A percentile compares a stretch with the other conserved stretches of the same genome.
Evolutionary conservation across 2,113 vertebrate genomes (phyloP).

Genomic region (Catagonus wagneri): DNA sequence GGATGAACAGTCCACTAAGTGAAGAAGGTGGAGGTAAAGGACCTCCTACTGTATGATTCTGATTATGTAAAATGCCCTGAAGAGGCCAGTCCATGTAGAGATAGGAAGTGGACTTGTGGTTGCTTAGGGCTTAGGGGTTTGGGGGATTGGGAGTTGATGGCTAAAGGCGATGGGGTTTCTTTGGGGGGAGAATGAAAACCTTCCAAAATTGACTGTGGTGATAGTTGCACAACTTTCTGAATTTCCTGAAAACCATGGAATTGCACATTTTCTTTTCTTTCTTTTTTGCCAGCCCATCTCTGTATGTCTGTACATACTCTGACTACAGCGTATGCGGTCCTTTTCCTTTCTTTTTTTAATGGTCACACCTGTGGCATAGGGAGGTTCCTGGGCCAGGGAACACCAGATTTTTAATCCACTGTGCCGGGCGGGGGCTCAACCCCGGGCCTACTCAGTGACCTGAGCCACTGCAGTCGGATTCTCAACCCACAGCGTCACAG

Average conservation of each 20-base stretch:
- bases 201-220: background rate
- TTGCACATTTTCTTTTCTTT: too few species aligned
- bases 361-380: too few species aligned
- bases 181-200: background rate
- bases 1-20: background rate
- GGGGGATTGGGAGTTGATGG: background rate
- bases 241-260: background rate
- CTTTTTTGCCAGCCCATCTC: too few species aligned
- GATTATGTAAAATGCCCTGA: background rate
- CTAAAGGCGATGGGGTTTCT: background rate
- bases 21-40: background rate
- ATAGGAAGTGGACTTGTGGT: background rate
- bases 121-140: background rate
- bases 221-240: background rate
- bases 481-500: too few species aligned
- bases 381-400: too few species aligned
- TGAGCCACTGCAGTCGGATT: too few species aligned
- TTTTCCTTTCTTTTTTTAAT: too few species aligned
- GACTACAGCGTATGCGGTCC: too few species aligned
- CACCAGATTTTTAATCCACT: too few species aligned
- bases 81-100: background rate
- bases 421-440: too few species aligned
- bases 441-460: too few species aligned
- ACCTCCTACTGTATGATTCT: background rate
- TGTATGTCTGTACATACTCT: too few species aligned